Conservation (phyloP, 2,113 vertebrate species). For the Arizona elegans region DNA sequence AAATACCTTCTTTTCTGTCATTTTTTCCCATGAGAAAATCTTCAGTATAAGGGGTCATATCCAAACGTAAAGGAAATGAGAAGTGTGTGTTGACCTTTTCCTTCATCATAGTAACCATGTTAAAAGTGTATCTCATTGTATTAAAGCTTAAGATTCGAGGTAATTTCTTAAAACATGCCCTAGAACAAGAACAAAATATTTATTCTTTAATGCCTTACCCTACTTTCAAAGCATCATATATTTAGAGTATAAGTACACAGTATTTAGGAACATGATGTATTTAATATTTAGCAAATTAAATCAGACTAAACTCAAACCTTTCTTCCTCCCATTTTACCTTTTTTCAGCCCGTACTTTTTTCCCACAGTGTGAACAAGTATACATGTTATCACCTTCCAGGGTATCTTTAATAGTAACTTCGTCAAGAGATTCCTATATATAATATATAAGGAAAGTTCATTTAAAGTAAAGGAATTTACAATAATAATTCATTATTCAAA, state of each 20-base stretch:
- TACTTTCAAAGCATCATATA: background rate
- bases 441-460: conserved; percentile 10
- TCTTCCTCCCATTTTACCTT: conserved; percentile 71
- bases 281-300: background rate
- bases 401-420: conserved; percentile 99
- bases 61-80: conserved; percentile 94
- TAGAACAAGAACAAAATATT: conserved; percentile 54
- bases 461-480: background rate
- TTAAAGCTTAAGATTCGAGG: conserved; percentile 98
- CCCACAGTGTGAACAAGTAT: conserved; percentile 97
- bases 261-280: background rate
- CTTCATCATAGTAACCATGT: conserved; percentile 99
- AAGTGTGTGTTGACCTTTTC: conserved; percentile 99
- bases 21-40: conserved; percentile 98
- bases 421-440: conserved; percentile 90
- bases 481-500: background rate
- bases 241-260: background rate
- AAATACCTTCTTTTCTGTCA: conserved; percentile 90
- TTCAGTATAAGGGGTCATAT: conserved; percentile 99
- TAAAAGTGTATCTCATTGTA: conserved; percentile 99
- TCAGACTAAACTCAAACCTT: background rate
- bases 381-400: conserved; percentile 99
- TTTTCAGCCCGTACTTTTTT: conserved; percentile 98
- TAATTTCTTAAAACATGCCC: conserved; percentile 98
- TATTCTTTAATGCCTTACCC: background rate